Conservation (phyloP, 2,113 vertebrate genomes). For the Percina caprodes region DNA sequence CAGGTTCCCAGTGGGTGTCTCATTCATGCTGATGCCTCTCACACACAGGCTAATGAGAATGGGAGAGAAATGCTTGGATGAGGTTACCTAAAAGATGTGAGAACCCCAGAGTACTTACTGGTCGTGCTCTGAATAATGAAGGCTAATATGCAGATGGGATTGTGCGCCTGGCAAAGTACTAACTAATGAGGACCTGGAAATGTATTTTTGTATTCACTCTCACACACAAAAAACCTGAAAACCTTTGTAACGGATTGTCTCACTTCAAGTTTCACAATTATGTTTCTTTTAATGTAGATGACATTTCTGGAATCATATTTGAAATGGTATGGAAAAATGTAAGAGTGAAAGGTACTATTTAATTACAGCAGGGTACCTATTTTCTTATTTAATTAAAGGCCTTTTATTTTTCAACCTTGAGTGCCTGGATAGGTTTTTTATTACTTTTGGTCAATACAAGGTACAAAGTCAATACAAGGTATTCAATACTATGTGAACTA, state of each 20-base stretch:
- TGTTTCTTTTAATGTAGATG: neutral
- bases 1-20: neutral
- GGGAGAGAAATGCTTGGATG: slow-evolving; percentile 31
- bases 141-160: slow-evolving; percentile 50
- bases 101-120: slow-evolving; percentile 47
- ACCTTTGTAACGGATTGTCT: neutral
- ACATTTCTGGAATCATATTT: slow-evolving; percentile 23
- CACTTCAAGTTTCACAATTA: neutral
- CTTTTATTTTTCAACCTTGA: no score
- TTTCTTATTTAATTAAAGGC: no score
- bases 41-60: slow-evolving; percentile 42
- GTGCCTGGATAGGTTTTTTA: no score
- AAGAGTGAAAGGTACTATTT: neutral
- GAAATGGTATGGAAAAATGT: neutral
- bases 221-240: slow-evolving; percentile 10
- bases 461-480: no score
- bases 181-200: slow-evolving; percentile 52
- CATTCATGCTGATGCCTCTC: slow-evolving; percentile 21
- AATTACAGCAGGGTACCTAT: neutral
- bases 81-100: slow-evolving; percentile 61
- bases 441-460: no score
- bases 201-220: slow-evolving; percentile 22
- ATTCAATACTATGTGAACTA: no score
- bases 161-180: neutral
- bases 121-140: slow-evolving; percentile 64